Percentiles rank a stretch among this genome's conserved stretches.
phyloP scores from a whole-genome alignment of 2,888 invertebrate genomes.

The Trichogramma evanescens region DNA sequence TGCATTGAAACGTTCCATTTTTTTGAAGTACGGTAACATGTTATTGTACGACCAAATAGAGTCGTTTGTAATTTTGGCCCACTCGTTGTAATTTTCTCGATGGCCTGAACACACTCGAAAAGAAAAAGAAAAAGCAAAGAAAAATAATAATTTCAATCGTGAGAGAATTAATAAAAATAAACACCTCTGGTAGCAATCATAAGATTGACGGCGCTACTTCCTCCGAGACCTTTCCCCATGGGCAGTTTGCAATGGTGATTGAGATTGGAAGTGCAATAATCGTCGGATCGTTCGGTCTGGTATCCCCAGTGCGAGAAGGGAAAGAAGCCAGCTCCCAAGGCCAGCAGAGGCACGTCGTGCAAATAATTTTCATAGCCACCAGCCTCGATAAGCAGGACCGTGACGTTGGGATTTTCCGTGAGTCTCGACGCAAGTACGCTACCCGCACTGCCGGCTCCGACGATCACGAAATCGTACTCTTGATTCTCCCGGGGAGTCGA shows the following conservation, averaged over 20 bases:
- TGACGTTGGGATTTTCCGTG: slow-evolving; percentile 63
- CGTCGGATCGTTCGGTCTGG: slow-evolving; percentile 67
- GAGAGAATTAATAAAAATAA: no score
- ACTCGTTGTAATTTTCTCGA: slow-evolving; percentile 65
- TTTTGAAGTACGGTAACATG: slow-evolving; percentile 69
- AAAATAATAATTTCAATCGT: no score
- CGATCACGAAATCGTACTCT: slow-evolving; percentile 70
- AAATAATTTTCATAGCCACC: slow-evolving; percentile 53
- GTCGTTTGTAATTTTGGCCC: slow-evolving; percentile 62
- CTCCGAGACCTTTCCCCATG: slow-evolving; percentile 73
- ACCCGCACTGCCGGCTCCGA: slow-evolving; percentile 77
- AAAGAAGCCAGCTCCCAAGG: slow-evolving; percentile 58
- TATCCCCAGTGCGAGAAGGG: slow-evolving; percentile 71
- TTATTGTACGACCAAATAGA: slow-evolving; percentile 67
- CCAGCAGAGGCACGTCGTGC: no score
- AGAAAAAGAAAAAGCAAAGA: no score
- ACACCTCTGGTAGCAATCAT: slow-evolving; percentile 65
- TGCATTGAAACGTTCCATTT: slow-evolving; percentile 65
- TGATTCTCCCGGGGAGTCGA: slow-evolving; percentile 46
- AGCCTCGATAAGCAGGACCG: slow-evolving; percentile 66
- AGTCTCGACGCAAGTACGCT: slow-evolving; percentile 68
- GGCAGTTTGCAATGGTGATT: slow-evolving; percentile 41
- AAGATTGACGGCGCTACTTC: slow-evolving; percentile 70
- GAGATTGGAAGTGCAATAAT: slow-evolving; percentile 57
- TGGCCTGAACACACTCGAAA: slow-evolving; percentile 48